These are phyloP conservation scores for Heliconius aoede DNA, from an alignment of 2,888 invertebrate genomes.

Conservation along the genomic window DNA sequence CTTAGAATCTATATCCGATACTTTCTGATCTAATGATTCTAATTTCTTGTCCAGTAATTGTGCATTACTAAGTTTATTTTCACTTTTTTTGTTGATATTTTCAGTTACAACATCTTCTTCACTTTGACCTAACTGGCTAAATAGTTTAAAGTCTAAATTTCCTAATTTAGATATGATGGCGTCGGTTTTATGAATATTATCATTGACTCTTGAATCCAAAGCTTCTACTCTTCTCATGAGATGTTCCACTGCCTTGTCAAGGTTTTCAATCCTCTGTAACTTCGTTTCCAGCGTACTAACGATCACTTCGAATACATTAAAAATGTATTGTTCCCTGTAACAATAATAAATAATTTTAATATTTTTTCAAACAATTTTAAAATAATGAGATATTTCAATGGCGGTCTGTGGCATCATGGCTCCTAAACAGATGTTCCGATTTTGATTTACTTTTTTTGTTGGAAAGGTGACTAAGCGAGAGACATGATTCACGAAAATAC, in stretches of 20 bases:
- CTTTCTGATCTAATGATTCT: conserved; percentile 91
- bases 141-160: conserved; percentile 89
- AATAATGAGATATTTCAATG: neutral
- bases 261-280: conserved; percentile 92
- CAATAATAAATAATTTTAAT: conserved; percentile 35
- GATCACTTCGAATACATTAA: conserved; percentile 95
- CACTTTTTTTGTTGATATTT: conserved; percentile 55
- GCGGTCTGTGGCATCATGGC: neutral
- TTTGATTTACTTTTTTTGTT: too few species aligned
- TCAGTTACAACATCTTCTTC: conserved; percentile 70
- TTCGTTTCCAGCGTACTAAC: conserved; percentile 94
- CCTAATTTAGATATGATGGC: conserved; percentile 90
- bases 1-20: conserved; percentile 91
- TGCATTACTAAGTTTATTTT: conserved; percentile 64
- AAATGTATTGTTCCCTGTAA: conserved; percentile 93
- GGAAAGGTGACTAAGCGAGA: too few species aligned
- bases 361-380: neutral
- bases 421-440: too few species aligned
- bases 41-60: conserved; percentile 86
- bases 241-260: conserved; percentile 94
- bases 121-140: conserved; percentile 80
- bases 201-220: conserved; percentile 90
- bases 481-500: neutral
- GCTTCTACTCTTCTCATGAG: conserved; percentile 93
- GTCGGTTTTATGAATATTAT: conserved; percentile 93